Conservation (phyloP, 2,888 invertebrate species). For the Platycheirus rosarum region DNA sequence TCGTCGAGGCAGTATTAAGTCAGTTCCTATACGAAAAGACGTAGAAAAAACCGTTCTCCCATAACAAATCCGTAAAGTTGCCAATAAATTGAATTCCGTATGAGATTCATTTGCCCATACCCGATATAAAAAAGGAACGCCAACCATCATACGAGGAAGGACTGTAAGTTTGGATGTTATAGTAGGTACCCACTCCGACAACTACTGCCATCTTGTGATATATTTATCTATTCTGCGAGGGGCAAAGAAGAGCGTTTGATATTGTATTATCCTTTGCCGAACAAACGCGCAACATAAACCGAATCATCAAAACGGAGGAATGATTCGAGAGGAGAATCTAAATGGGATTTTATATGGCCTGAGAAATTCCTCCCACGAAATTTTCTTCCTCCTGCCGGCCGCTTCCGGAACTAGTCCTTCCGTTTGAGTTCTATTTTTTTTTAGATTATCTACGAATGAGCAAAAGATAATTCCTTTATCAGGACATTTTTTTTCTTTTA, state of each 20-base stretch:
- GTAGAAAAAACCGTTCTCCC: slow-evolving; percentile 46
- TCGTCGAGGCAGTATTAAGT: background rate
- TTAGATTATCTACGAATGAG: slow-evolving; percentile 71
- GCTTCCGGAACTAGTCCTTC: slow-evolving; percentile 29
- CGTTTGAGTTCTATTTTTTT: slow-evolving; percentile 43
- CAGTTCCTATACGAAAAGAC: slow-evolving; percentile 11
- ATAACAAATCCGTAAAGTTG: slow-evolving; percentile 74
- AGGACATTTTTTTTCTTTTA: slow-evolving; percentile 36
- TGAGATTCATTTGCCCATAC: slow-evolving; percentile 56
- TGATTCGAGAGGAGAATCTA: slow-evolving; percentile 51
- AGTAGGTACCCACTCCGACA: slow-evolving; percentile 8
- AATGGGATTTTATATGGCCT: slow-evolving; percentile 52
- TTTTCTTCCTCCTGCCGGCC: background rate
- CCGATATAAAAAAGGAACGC: background rate
- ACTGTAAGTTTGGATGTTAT: slow-evolving; percentile 56
- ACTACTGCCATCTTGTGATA: slow-evolving; percentile 59
- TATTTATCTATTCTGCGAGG: slow-evolving; percentile 30
- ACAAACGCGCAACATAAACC: slow-evolving; percentile 36
- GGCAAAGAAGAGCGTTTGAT: slow-evolving; percentile 41
- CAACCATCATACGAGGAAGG: slow-evolving; percentile 24
- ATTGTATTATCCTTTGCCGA: slow-evolving; percentile 49
- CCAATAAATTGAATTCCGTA: slow-evolving; percentile 73
- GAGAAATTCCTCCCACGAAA: slow-evolving; percentile 19
- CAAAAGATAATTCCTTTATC: slow-evolving; percentile 73
- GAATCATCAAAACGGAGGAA: slow-evolving; percentile 57